phyloP scores from a whole-genome alignment of 2,797 vertebrate genomes.

The Nyctalus aviator region DNA sequence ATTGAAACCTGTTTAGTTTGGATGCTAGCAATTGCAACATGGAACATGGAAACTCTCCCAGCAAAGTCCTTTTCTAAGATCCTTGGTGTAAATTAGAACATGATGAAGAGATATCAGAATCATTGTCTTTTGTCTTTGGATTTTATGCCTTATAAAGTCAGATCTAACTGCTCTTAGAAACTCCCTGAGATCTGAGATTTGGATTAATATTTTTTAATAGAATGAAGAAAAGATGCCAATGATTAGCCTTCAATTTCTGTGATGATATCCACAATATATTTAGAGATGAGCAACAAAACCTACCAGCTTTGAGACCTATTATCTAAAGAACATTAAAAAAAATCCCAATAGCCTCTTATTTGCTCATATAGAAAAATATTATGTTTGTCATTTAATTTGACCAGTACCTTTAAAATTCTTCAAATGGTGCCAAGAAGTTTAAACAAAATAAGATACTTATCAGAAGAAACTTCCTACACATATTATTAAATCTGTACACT shows the following conservation, averaged over 20 bases:
- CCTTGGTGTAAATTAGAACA: constrained; percentile 31
- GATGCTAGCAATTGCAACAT: background rate
- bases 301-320: background rate
- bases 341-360: background rate
- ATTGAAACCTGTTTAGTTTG: constrained; percentile 33
- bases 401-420: constrained; percentile 11
- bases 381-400: constrained; percentile 40
- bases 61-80: background rate
- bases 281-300: constrained; percentile 22
- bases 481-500: background rate
- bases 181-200: constrained; percentile 22
- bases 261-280: background rate
- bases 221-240: constrained; percentile 19
- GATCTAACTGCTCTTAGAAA: background rate
- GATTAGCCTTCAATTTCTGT: background rate
- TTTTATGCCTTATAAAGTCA: constrained; percentile 33
- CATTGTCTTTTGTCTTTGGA: background rate
- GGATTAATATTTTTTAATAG: background rate
- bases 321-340: constrained; percentile 33
- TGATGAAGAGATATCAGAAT: background rate
- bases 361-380: background rate
- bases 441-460: constrained; percentile 11
- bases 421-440: background rate
- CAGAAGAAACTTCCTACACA: background rate
- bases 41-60: background rate